Percentiles rank a stretch among this genome's conserved stretches.
phyloP scores from a whole-genome alignment of 1,140 invertebrate genomes.

The Caenorhabditis latens region DNA sequence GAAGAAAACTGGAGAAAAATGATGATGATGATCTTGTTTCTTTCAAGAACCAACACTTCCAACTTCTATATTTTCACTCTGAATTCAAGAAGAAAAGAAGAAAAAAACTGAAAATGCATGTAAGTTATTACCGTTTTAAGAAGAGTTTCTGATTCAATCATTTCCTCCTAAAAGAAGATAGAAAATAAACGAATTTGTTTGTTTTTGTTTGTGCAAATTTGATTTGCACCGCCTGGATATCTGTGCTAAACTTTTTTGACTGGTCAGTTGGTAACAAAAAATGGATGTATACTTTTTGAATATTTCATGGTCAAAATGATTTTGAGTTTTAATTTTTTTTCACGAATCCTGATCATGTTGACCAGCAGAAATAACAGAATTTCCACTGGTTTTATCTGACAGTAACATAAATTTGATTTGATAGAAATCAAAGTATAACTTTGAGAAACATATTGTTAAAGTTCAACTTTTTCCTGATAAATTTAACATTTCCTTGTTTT shows the following conservation, averaged over 20 bases:
- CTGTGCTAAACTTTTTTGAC: background rate
- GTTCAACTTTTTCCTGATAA: too few relatives aligned
- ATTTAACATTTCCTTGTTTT: too few relatives aligned
- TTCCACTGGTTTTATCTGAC: too few relatives aligned
- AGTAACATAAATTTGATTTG: too few relatives aligned
- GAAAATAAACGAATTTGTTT: background rate
- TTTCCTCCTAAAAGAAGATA: background rate
- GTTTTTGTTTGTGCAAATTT: constrained; percentile 51
- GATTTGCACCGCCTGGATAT: constrained; percentile 8
- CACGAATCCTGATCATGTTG: too few relatives aligned
- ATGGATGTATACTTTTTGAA: background rate
- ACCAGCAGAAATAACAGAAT: too few relatives aligned
- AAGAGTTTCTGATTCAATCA: background rate
- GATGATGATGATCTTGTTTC: constrained; percentile 38
- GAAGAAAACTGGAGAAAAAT: background rate
- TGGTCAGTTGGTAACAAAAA: background rate
- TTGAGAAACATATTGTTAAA: too few relatives aligned
- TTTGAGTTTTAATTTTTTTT: background rate
- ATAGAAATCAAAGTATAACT: too few relatives aligned
- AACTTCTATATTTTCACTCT: background rate
- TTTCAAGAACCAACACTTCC: background rate
- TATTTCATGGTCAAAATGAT: background rate
- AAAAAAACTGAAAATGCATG: constrained; percentile 15
- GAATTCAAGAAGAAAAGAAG: background rate
- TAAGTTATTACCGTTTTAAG: background rate